These are phyloP conservation scores for Automeris io DNA, from an alignment of 2,888 invertebrate species.

Conservation along the genomic window DNA sequence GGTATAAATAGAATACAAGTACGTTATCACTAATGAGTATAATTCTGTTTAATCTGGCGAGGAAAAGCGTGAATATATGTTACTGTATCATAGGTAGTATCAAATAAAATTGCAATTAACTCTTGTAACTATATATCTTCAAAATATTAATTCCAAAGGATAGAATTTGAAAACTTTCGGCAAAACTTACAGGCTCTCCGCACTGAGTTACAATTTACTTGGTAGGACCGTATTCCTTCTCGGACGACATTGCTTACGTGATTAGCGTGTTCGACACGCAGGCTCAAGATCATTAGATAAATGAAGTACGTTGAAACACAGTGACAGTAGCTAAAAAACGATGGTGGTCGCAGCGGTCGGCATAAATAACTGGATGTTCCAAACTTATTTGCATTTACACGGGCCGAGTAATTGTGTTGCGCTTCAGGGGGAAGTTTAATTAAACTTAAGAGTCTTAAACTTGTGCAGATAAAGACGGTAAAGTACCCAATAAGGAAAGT, in stretches of 20 bases:
- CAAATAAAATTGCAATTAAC: background rate
- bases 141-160: conserved; percentile 27
- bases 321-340: conserved; percentile 30
- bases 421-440: conserved; percentile 73
- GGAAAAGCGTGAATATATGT: no score
- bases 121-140: conserved; percentile 13
- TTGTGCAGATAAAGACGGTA: conserved; percentile 55
- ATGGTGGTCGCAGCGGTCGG: conserved; percentile 36
- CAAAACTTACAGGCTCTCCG: conserved; percentile 51
- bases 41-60: no score
- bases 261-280: conserved; percentile 16
- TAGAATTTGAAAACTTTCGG: conserved; percentile 42
- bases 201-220: conserved; percentile 35
- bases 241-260: background rate
- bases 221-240: conserved; percentile 4
- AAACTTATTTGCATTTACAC: conserved; percentile 75
- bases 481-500: conserved; percentile 65
- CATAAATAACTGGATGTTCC: conserved; percentile 62
- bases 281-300: conserved; percentile 7
- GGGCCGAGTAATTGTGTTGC: conserved; percentile 71
- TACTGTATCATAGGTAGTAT: background rate
- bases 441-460: conserved; percentile 68
- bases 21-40: no score
- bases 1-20: no score
- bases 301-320: conserved; percentile 16